Percentiles rank a stretch among this genome's conserved stretches.
Conservation (phyloP, 2,113 vertebrate genomes). For the Speoplatyrhinus poulsoni region DNA sequence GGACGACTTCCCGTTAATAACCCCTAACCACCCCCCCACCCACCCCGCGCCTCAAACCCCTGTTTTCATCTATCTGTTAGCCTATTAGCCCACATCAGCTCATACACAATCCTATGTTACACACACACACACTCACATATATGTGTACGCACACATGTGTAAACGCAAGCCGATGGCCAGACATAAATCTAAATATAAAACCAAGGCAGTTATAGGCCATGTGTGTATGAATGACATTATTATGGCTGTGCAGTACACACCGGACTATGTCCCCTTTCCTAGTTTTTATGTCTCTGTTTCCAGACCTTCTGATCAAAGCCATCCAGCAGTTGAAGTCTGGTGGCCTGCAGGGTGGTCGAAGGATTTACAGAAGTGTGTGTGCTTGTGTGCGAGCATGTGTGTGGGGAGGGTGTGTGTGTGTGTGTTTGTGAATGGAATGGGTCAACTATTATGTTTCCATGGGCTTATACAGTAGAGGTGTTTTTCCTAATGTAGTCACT, state of each 20-base stretch:
- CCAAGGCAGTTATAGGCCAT: neutral
- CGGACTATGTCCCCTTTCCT: slow-evolving; percentile 31
- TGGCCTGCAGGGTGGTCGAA: slow-evolving; percentile 59
- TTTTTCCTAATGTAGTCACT: slow-evolving; percentile 14
- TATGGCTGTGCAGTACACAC: neutral
- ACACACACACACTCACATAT: neutral
- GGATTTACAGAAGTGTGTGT: slow-evolving; percentile 30
- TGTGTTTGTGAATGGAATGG: neutral
- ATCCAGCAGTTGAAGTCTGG: slow-evolving; percentile 35
- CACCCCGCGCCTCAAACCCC: too few relatives aligned
- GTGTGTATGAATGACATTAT: neutral
- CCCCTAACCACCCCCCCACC: too few relatives aligned
- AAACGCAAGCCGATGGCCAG: slow-evolving; percentile 20
- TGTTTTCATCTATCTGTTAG: neutral
- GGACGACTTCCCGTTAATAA: neutral
- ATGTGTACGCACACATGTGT: neutral
- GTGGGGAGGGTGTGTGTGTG: neutral
- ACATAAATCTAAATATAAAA: neutral
- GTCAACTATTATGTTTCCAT: neutral
- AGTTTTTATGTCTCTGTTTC: slow-evolving; percentile 53
- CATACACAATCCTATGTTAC: neutral
- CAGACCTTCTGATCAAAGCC: slow-evolving; percentile 64
- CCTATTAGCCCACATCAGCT: neutral
- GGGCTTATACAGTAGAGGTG: neutral
- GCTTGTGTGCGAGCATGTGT: slow-evolving; percentile 13